A percentile compares a stretch with the other conserved stretches of the same genome.
These are phyloP conservation scores for Oscheius myriophilus DNA, from an alignment of 2,888 invertebrate genomes.

Conservation along the genomic window DNA sequence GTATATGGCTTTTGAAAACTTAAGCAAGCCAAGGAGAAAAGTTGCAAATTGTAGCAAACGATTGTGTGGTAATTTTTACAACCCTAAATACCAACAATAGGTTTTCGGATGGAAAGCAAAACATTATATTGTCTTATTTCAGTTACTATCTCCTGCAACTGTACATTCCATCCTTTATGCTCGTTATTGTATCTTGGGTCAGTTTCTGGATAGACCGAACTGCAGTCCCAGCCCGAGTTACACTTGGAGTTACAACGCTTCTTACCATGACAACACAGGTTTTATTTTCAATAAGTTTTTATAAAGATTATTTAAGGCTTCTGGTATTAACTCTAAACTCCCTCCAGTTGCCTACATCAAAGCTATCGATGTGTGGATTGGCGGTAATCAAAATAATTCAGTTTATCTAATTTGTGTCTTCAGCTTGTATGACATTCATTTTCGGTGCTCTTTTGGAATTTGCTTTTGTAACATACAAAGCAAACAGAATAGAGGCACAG, in stretches of 20 bases:
- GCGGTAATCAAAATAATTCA: slow-evolving; percentile 26
- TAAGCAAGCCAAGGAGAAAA: too few species aligned
- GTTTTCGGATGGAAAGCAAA: too few species aligned
- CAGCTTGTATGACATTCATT: slow-evolving; percentile 88
- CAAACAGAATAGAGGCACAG: slow-evolving; percentile 52
- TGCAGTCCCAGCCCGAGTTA: slow-evolving; percentile 60
- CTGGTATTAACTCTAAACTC: slow-evolving; percentile 67
- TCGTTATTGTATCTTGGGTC: slow-evolving; percentile 69
- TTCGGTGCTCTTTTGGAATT: slow-evolving; percentile 94
- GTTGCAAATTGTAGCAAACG: too few species aligned
- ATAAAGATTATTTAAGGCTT: slow-evolving; percentile 74
- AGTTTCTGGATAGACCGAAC: slow-evolving; percentile 67
- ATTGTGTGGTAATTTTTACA: too few species aligned
- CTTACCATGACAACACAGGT: slow-evolving; percentile 93
- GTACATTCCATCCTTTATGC: slow-evolving; percentile 91
- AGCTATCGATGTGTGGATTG: slow-evolving; percentile 71
- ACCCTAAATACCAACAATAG: too few species aligned
- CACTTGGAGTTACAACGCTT: slow-evolving; percentile 90
- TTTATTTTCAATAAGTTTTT: neutral
- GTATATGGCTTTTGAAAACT: too few species aligned
- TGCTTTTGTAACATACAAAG: slow-evolving; percentile 89
- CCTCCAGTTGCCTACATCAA: slow-evolving; percentile 88
- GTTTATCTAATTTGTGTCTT: slow-evolving; percentile 1
- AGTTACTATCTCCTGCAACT: slow-evolving; percentile 99
- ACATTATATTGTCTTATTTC: too few species aligned